These are phyloP conservation scores for Caenorhabditis remanei DNA, from an alignment of 1,140 invertebrate species.

Conservation along the genomic window DNA sequence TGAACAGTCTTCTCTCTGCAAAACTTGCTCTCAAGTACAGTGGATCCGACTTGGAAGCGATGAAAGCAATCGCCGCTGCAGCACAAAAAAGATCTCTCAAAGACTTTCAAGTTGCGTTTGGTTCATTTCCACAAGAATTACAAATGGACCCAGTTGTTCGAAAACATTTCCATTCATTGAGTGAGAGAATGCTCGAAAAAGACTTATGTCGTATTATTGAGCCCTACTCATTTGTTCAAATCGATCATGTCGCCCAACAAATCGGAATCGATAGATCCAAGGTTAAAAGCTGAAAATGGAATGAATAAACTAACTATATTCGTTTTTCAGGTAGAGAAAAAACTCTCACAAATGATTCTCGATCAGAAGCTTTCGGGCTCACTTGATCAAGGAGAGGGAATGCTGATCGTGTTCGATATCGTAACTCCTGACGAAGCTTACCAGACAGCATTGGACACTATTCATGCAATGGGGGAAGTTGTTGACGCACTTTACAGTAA, in stretches of 20 bases:
- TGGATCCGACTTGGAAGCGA: slow-evolving; percentile 94
- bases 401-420: slow-evolving; percentile 96
- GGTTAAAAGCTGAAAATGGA: slow-evolving; percentile 78
- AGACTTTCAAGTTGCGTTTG: slow-evolving; percentile 91
- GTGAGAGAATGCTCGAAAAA: slow-evolving; percentile 98
- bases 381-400: slow-evolving; percentile 95
- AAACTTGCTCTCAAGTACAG: slow-evolving; percentile 97
- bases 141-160: slow-evolving; percentile 89
- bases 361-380: slow-evolving; percentile 95
- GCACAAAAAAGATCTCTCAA: slow-evolving; percentile 95
- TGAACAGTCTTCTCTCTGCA: slow-evolving; percentile 92
- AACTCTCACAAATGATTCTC: slow-evolving; percentile 99
- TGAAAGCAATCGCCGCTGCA: slow-evolving; percentile 95
- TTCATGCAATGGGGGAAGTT: slow-evolving; percentile 97
- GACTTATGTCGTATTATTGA: slow-evolving; percentile 98
- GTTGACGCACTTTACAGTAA: slow-evolving; percentile 64
- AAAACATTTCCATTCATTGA: slow-evolving; percentile 94
- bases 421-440: slow-evolving; percentile 95
- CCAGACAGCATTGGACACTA: slow-evolving; percentile 93
- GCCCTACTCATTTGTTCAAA: slow-evolving; percentile 95
- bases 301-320: neutral
- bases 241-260: slow-evolving; percentile 86
- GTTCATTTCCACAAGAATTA: slow-evolving; percentile 89
- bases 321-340: slow-evolving; percentile 86
- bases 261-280: slow-evolving; percentile 82